Conservation (phyloP, 2,113 vertebrate species). For the Ameiurus melas region DNA sequence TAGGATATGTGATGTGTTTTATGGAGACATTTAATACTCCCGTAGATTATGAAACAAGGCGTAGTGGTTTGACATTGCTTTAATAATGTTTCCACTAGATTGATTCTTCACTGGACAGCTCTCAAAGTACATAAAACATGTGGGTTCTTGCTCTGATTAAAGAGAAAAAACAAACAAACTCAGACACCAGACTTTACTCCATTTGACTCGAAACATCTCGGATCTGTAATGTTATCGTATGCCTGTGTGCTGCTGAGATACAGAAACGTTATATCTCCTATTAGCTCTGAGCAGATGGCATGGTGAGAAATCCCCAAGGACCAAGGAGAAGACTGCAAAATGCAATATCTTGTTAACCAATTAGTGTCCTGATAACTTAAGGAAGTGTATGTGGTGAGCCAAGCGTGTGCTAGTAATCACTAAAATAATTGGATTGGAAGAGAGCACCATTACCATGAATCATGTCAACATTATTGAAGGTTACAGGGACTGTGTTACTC, state of each 20-base stretch:
- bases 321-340: slow-evolving; percentile 49
- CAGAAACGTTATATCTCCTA: neutral
- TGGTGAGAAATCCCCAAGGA: slow-evolving; percentile 39
- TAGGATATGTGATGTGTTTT: slow-evolving; percentile 19
- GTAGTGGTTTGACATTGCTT: neutral
- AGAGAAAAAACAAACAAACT: neutral
- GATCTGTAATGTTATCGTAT: neutral
- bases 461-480: slow-evolving; percentile 44
- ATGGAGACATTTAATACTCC: slow-evolving; percentile 22
- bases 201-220: neutral
- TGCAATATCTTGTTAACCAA: slow-evolving; percentile 44
- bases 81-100: neutral
- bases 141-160: neutral
- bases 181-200: neutral
- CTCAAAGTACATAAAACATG: neutral
- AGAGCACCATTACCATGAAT: slow-evolving; percentile 26
- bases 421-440: slow-evolving; percentile 47
- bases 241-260: slow-evolving; percentile 10
- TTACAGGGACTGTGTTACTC: slow-evolving; percentile 18
- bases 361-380: slow-evolving; percentile 47
- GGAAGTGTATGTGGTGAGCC: slow-evolving; percentile 37
- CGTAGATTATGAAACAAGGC: neutral
- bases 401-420: slow-evolving; percentile 49
- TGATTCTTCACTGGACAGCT: neutral
- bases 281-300: slow-evolving; percentile 48